Evolutionary conservation across 2,113 vertebrate species (phyloP), one percentile per base, ranked within the genome.

Genomic region (Cavia aperea): DNA sequence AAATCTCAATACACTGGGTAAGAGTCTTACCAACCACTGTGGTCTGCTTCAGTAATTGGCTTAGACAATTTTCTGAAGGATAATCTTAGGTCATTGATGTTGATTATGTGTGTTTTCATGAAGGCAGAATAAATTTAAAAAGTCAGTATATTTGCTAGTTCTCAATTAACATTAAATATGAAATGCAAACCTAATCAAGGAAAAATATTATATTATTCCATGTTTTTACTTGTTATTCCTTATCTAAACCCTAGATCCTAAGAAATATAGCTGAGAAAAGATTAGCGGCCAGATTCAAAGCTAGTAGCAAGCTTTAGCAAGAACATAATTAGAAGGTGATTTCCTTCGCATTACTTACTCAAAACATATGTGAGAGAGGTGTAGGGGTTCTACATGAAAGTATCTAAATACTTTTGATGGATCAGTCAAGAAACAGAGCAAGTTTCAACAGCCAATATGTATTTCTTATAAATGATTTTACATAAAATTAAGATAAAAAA

Each of bases 211-310:
- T 23, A 81, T 16, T 77, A 39, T 90, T 94, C 81, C 77, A 68
- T 82, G 88, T 90, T 93, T 92, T 92, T 86, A 91, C 93, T 92
- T 95, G 83, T 90, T 77, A 84, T 39, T 77, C 82, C 60, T 96
- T 92, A 95, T 95, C 88, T 96, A 87, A 93, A 93, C 33, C 49
- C 54, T 84, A 87, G 90, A 95, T 92, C 60, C 39, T 93, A 92
- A 93, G 49, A 94, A 92, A 86, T 58, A 54, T 43, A 65, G 39
- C 39, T 87, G 60, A 93, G 51, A 86, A 81, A 62, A 96, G 90
- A 96, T 94, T 92, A 93, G 39, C 70, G 81, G 29, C 49, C 78
- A 85, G 93, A 93, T 93, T 96, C 90, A 97, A 96, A 95, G 94
- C 58, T 70, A 88, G 24, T 36, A 79, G 29, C 33, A 70, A 66